Evolutionary conservation across 2,888 invertebrate genomes (phyloP), one percentile per base, ranked within the genome.

Genomic region (Hydropsyche betteni): DNA sequence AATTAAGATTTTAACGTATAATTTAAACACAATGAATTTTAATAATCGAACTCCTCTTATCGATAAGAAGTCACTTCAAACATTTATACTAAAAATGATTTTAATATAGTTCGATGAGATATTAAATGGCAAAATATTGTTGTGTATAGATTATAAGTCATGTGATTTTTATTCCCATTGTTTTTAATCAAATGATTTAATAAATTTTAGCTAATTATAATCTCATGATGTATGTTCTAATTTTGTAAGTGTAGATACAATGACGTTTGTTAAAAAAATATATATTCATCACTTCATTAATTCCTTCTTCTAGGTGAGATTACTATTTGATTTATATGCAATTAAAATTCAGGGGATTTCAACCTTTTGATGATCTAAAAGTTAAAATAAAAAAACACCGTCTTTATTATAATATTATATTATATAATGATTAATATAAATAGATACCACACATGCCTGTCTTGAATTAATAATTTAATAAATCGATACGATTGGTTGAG

Each of bases 121-220:
- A 44, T 44, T 44, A 55, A 55, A 55, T 55, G 55, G 50, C 2
- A 55, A 50, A 74, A 69, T 68, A 74, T 44, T 68, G 69, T 74
- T 50, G 53, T 74, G 68, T 74, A 52, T 74, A 68, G 68, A 44
- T 74, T 52, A 12, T 74, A 74, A 74, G 74, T 52, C 34, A 68
- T 68, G 55, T 68, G 74, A 68, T 68, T 68, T 74, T 74, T 74
- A 53, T 68, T 68, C 74, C 53, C 68, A 50, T 73, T 73, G 64
- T 73, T 73, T 73, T 61, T 52, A 58, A 61, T 64, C 53, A 69
- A 71, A 71, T 71, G 53, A 53, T 53, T 58, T 58, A 16, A 16
- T 14, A 16, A 58, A 24, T 24, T 53, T 14, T 58, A 58, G 58
- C 58, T 58, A 58, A 24, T 58, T 58, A 24, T 58, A 24, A 58